Evolutionary conservation across 1,140 invertebrate genomes (phyloP), one percentile per base, ranked within the genome.

Genomic region (Arion vulgaris): DNA sequence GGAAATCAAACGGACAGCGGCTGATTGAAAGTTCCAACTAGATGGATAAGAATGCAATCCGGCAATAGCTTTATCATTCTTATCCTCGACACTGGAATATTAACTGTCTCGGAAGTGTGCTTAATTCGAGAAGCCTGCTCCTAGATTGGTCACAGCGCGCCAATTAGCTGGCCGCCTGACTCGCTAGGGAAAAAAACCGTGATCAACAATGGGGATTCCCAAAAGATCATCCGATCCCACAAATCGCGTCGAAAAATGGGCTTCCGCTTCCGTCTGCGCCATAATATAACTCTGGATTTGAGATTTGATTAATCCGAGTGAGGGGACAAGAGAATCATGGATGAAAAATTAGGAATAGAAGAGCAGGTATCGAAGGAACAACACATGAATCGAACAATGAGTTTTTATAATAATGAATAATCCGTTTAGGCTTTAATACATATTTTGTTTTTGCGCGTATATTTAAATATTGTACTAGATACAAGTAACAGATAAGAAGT

Each of bases 71-170:
- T 45, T 45, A 45, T 45, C 41, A 45, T 45, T 15, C 41, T 45
- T 45, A 45, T 45, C 41, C 41, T 15, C 15, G 41, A 15, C 41
- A 45, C 41, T 45, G 5, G 41, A 45, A 45, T 45, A 45, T 45
- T 45, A 45, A 45, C 41, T 45, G 5, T 45, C 41, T 45, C 41
- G 41, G 41, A 45, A 45, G 41, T 45, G 41, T 45, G 41, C 41
- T 45, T 45, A 45, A 45, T 15, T 7, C 41, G 41, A 45, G 41
- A 45, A 5, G 41, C 41, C 41, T 45, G 5, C 41, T 5, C 41
- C 23, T 51, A 45, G 72, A 74, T 74, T 74, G 72, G 72, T 49
- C 72, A 34, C 72, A 74, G 38, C n/a, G 39, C 38, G 36, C 72
- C 72, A 74, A 74, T 74, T 74, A 74, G 38, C n/a, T 23, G n/a